These are phyloP conservation scores for Limosa lapponica DNA, from an alignment of 2,797 vertebrate species.

Conservation along the genomic window DNA sequence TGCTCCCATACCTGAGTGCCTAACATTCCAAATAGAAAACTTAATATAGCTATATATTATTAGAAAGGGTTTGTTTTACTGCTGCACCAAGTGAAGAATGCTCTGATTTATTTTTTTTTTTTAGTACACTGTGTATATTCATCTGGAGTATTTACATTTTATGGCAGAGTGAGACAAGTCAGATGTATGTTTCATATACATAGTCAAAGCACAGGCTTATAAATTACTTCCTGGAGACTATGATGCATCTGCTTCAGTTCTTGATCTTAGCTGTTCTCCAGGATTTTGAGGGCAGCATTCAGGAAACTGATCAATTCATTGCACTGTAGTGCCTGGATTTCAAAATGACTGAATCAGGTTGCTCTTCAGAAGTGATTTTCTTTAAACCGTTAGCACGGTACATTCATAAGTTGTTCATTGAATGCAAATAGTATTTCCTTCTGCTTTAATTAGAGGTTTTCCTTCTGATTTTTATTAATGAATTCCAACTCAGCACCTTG, in stretches of 20 bases:
- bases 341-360: conserved; percentile 37
- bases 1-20: background rate
- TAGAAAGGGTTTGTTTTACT: conserved; percentile 26
- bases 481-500: conserved; percentile 41
- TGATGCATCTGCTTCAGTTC: conserved; percentile 7
- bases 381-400: conserved; percentile 12
- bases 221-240: conserved; percentile 40
- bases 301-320: conserved; percentile 40
- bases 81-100: background rate
- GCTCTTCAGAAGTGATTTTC: conserved; percentile 29
- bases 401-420: conserved; percentile 32
- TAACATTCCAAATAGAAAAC: background rate
- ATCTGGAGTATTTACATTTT: conserved; percentile 53
- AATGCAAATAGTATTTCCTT: conserved; percentile 49
- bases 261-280: conserved; percentile 43
- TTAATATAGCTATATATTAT: background rate
- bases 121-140: background rate
- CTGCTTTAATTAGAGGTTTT: conserved; percentile 56
- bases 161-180: conserved; percentile 11
- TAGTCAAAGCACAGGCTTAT: conserved; percentile 3
- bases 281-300: conserved; percentile 35
- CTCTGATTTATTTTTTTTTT: background rate
- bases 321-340: conserved; percentile 25
- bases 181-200: background rate
- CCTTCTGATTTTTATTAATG: conserved; percentile 41